Base-by-base conservation (phyloP, 2,888 invertebrate genomes). In the Hirtodrosophila cameraria region DNA sequence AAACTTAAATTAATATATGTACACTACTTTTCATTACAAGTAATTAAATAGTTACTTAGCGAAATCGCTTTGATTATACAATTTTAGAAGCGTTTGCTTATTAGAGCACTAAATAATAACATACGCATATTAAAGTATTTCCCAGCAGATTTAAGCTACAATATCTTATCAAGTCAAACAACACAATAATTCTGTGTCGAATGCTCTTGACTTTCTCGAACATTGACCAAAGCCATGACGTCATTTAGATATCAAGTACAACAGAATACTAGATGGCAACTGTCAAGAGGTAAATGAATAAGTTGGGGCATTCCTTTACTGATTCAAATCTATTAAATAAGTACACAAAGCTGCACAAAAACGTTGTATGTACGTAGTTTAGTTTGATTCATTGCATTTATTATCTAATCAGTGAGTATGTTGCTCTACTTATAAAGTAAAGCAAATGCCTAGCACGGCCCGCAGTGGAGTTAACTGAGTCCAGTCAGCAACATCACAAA, bases 381-480 rank as follows among this genome's bases (percentile, higher is more conserved):
- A 53, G 58, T 52, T 57, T 8, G 35, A 53, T 63, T 20, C 48
- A 45, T 41, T 35, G 7, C 36, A 36, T 30, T 27, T 27, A 55
- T 31, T 57, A 73, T 68, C 73, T 72, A 58, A 71, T 71, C 73
- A 33, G 3, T 31, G 23, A 4, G 12, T 12, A 18, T 16, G 8
- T 25, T 33, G 31, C 38, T 35, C 16, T 57, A 39, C 66, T 68
- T 79, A 78, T 78, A 78, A 78, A 63, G 62, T 33, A 48, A 42
- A 42, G 49, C 30, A 63, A 61, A 31, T 18, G 52, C 36, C 33
- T 15, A 36, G 9, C 57, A 46, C 23, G 3, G 20, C 18, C 41
- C 55, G 50, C 66, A 70, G 66, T 68, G 5, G 36, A 55, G 30
- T 11, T 33, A 36, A 55, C 41, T 39, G 35, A 35, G 27, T 35